These are phyloP conservation scores for Hetaerina titia DNA, from an alignment of 2,888 invertebrate species.

Conservation along the genomic window DNA sequence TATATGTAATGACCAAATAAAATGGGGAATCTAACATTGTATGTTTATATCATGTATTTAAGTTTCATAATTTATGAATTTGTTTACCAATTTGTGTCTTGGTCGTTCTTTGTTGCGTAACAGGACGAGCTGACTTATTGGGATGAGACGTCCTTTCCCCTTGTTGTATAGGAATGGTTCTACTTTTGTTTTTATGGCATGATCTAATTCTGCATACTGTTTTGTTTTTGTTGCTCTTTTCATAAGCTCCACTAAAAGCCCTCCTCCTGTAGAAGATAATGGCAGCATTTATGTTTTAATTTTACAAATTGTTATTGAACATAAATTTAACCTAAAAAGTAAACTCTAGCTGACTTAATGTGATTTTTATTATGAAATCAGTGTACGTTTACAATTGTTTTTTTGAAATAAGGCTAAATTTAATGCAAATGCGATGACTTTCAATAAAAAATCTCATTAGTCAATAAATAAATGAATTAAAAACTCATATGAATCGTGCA, in stretches of 20 bases:
- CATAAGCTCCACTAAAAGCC: constrained; percentile 95
- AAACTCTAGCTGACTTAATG: no score
- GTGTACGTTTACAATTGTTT: no score
- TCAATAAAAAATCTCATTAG: no score
- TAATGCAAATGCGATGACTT: no score
- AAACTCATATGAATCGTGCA: no score
- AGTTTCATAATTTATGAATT: no score
- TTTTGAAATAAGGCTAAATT: no score
- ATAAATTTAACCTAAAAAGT: background rate
- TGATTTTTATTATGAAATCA: no score
- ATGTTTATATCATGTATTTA: background rate
- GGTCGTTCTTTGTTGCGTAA: constrained; percentile 91
- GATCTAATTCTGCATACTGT: constrained; percentile 94
- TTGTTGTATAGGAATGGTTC: constrained; percentile 96
- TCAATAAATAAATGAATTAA: no score
- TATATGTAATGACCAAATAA: no score
- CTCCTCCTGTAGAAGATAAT: constrained; percentile 83
- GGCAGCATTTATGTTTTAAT: background rate
- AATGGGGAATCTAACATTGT: no score
- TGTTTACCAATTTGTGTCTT: constrained; percentile 86
- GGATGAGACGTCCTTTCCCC: constrained; percentile 94
- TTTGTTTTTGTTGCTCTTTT: constrained; percentile 93
- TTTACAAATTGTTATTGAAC: constrained; percentile 5
- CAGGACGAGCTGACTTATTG: constrained; percentile 92
- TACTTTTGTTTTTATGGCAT: constrained; percentile 93